Conservation (phyloP, 2,797 vertebrate species). For the Neosalanx taihuensis region DNA sequence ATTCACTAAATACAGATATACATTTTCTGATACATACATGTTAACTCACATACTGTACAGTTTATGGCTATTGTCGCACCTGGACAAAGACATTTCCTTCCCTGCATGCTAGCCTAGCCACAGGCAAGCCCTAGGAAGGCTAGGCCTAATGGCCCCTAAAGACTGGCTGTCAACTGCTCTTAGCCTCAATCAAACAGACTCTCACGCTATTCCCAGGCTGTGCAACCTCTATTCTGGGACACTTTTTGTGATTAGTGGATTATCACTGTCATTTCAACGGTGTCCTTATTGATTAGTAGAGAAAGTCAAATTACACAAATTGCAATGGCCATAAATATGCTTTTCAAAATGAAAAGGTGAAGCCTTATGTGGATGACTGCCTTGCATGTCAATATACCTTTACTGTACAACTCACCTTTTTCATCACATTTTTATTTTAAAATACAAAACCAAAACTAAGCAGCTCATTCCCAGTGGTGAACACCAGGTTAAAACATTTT, state of each 20-base stretch:
- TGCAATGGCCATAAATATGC: neutral
- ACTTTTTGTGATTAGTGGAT: neutral
- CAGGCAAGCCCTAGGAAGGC: neutral
- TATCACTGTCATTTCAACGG: neutral
- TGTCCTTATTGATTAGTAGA: neutral
- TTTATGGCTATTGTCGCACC: conserved; percentile 67
- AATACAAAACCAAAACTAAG: no score
- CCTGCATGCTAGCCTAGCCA: conserved; percentile 35
- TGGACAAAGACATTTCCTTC: conserved; percentile 66
- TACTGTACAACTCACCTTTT: no score
- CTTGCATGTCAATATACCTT: no score
- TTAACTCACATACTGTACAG: conserved; percentile 44
- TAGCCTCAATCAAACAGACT: conserved; percentile 1
- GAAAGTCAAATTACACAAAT: neutral
- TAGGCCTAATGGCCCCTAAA: conserved; percentile 51
- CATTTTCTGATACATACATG: conserved; percentile 15
- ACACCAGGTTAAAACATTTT: no score
- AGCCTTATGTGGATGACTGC: no score
- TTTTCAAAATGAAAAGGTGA: neutral
- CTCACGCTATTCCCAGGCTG: neutral
- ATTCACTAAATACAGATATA: conserved; percentile 17
- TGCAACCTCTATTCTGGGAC: neutral
- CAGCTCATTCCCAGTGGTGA: no score
- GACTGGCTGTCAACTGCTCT: conserved; percentile 46
- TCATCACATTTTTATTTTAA: no score